Evolutionary conservation across 2,888 invertebrate species (phyloP).

Genomic region (Chloroclystis v-ata): DNA sequence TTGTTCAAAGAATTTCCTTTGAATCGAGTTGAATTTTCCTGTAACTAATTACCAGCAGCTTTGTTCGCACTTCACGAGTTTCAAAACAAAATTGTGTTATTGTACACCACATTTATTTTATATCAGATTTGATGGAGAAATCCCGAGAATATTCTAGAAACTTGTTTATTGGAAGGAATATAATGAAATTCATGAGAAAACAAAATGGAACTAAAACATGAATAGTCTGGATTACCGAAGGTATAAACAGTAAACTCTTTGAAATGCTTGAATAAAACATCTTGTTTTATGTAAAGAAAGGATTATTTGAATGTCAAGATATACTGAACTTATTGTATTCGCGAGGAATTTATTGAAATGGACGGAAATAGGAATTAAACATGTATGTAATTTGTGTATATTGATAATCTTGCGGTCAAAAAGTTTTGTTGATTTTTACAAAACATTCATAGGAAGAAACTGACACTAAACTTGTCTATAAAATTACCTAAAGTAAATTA

Average conservation of each 20-base stretch:
- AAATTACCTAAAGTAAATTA: no score
- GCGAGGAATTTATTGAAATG: conserved; percentile 5
- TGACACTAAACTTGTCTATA: no score
- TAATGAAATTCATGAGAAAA: conserved; percentile 28
- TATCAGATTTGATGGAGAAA: conserved; percentile 10
- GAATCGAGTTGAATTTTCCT: background rate
- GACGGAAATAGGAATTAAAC: background rate
- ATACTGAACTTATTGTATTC: background rate
- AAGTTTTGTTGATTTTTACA: no score
- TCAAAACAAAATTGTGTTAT: conserved; percentile 15
- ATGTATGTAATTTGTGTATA: background rate
- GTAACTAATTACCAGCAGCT: background rate
- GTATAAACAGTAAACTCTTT: conserved; percentile 15
- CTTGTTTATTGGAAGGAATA: conserved; percentile 21
- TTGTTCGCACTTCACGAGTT: conserved; percentile 6
- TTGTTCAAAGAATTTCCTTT: no score
- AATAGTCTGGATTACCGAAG: conserved; percentile 21
- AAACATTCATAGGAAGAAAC: no score
- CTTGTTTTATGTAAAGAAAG: conserved; percentile 13
- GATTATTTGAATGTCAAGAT: conserved; percentile 6
- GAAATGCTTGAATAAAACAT: conserved; percentile 17
- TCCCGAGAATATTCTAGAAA: conserved; percentile 9
- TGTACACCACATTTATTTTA: conserved; percentile 8
- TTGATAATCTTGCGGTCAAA: no score
- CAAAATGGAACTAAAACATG: conserved; percentile 21